Conservation (phyloP, 1,140 invertebrate species). For the Drosophila setifemur region DNA sequence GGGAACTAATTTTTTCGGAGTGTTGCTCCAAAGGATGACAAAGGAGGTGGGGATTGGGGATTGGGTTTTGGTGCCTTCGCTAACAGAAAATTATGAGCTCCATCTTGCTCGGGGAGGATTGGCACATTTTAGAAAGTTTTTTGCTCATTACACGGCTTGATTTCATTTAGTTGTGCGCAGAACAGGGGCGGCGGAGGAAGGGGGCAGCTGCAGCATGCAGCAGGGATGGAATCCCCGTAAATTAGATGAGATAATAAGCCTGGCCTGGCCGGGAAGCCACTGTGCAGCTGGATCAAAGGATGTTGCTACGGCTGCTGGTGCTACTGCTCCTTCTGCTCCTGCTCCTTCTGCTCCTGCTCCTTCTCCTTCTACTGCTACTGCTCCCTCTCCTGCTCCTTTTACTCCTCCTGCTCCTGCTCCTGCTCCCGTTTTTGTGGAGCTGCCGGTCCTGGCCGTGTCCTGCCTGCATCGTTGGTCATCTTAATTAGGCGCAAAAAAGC, state of each 20-base stretch:
- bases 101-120: conserved; percentile 22
- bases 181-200: neutral
- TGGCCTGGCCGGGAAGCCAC: conserved; percentile 17
- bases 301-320: neutral
- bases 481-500: conserved; percentile 52
- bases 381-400: no score
- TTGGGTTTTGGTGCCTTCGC: conserved; percentile 4
- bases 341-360: no score
- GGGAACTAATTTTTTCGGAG: neutral
- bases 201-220: neutral
- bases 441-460: neutral
- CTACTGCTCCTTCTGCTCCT: no score
- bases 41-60: neutral
- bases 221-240: conserved; percentile 34
- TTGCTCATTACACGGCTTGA: conserved; percentile 62
- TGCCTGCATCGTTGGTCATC: conserved; percentile 37
- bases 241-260: conserved; percentile 62
- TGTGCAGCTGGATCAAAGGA: conserved; percentile 20
- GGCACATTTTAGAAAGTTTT: conserved; percentile 45
- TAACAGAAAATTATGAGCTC: conserved; percentile 43
- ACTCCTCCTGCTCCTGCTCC: no score
- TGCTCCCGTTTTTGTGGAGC: no score
- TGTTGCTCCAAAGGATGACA: neutral
- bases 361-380: no score
- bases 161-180: conserved; percentile 50